phyloP scores from a whole-genome alignment of 2,888 invertebrate species.

The Oithona nana region DNA sequence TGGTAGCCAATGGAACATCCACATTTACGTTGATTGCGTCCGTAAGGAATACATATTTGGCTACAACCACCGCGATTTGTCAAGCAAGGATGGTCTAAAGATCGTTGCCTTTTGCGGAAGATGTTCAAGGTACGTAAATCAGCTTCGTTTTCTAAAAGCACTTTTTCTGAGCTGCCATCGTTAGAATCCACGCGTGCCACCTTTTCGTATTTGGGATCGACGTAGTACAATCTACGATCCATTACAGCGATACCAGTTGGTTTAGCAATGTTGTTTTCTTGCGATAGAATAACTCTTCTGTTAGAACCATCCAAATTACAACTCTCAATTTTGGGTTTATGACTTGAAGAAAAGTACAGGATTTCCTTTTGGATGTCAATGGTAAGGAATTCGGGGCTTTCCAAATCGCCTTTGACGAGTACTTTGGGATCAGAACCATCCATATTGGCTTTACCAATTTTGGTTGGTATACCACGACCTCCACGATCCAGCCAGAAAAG shows the following conservation, averaged over 20 bases:
- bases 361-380: slow-evolving; percentile 54
- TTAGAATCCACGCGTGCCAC: slow-evolving; percentile 64
- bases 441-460: slow-evolving; percentile 68
- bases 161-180: slow-evolving; percentile 51
- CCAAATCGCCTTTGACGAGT: slow-evolving; percentile 41
- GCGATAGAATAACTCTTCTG: slow-evolving; percentile 42
- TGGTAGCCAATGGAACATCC: slow-evolving; percentile 79
- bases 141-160: slow-evolving; percentile 61
- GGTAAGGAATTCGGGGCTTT: slow-evolving; percentile 61
- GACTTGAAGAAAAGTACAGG: slow-evolving; percentile 69
- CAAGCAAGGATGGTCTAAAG: slow-evolving; percentile 56
- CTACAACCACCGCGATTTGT: slow-evolving; percentile 76
- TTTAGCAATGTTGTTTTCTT: slow-evolving; percentile 40
- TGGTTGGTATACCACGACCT: slow-evolving; percentile 65
- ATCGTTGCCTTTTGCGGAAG: slow-evolving; percentile 49
- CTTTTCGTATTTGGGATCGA: slow-evolving; percentile 76
- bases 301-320: slow-evolving; percentile 40
- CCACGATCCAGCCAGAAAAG: slow-evolving; percentile 94
- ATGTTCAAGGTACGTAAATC: slow-evolving; percentile 70
- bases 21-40: slow-evolving; percentile 55
- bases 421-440: slow-evolving; percentile 63
- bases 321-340: slow-evolving; percentile 39
- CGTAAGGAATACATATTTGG: slow-evolving; percentile 76
- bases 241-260: slow-evolving; percentile 65
- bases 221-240: slow-evolving; percentile 57